Evolutionary conservation across 1,140 invertebrate genomes (phyloP).

Genomic region (Bombus polaris): DNA sequence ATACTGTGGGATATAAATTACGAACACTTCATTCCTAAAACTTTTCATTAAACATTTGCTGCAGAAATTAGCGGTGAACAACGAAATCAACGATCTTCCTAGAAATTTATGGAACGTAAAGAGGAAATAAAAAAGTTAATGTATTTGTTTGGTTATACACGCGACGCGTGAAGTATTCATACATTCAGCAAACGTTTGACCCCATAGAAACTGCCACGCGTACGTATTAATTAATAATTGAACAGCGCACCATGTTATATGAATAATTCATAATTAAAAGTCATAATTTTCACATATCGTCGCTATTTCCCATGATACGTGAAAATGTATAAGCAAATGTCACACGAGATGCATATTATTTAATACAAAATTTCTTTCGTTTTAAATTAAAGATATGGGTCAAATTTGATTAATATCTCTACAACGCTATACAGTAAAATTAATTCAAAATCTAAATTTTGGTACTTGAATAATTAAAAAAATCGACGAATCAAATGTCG

Average conservation of each 20-base stretch:
- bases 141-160: constrained; percentile 17
- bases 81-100: not conserved
- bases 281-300: constrained; percentile 21
- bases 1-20: not conserved
- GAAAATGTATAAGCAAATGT: not conserved
- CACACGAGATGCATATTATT: not conserved
- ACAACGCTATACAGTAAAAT: not conserved
- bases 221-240: constrained; percentile 44
- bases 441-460: too few relatives aligned
- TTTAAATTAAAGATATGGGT: not conserved
- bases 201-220: not conserved
- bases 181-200: constrained; percentile 26
- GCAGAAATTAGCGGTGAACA: not conserved
- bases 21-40: not conserved
- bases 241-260: constrained; percentile 3
- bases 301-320: not conserved
- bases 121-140: constrained; percentile 18
- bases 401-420: too few relatives aligned
- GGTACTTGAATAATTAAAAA: not conserved
- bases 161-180: constrained; percentile 14
- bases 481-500: not conserved
- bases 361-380: not conserved
- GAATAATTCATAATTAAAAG: constrained; percentile 50
- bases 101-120: constrained; percentile 11
- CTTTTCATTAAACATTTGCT: not conserved